Base-by-base conservation (phyloP, 2,113 vertebrate species). In the Microtus oregoni region DNA sequence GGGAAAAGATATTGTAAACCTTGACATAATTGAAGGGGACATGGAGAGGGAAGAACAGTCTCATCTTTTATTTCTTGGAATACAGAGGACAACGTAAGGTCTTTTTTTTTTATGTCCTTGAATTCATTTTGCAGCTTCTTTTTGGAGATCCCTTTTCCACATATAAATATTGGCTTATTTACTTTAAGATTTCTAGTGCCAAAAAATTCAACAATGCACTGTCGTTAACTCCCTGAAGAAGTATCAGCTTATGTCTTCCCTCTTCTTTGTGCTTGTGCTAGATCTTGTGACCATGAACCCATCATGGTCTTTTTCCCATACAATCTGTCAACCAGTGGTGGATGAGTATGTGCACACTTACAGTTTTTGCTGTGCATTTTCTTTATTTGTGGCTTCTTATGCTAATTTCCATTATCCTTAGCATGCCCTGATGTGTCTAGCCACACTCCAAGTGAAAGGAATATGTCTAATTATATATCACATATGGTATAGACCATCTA, bases 21-120 rank as follows among this genome's bases (percentile, higher is more conserved):
- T 20, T 94, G 70, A 85, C 93, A 1, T 65, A 32, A 75, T 63
- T 94, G 65, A 92, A 85, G 58, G 82, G 75, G 58, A 35, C 70
- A 14, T 22, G 1, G 1, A 35, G 52, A 76, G 41, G 38, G 47
- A 93, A 50, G 26, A 55, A 67, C 0, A 52, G 32, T 9, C 63
- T 17, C 26, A 28, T 79, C 67, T 72, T 38, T 47, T 94, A 92
- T 89, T 83, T 82, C 32, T 78, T 90, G 38, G 41, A 58, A 95
- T 73, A 86, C 44, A 92, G 58, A 79, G 79, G 75, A 55, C n/a
- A 86, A n/a, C 73, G 61, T 76, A 79, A 68, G 67, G 15, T 86
- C 52, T 86, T 41, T 24, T 86, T 41, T 24, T 14, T 20, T 0
- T 61, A 7, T 58, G 65, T 76, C n/a, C 32, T 22, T n/a, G 19